A percentile compares a stretch with the other conserved stretches of the same genome.
Conservation (phyloP, 2,888 invertebrate species). For the Heterodera filipjevi region DNA sequence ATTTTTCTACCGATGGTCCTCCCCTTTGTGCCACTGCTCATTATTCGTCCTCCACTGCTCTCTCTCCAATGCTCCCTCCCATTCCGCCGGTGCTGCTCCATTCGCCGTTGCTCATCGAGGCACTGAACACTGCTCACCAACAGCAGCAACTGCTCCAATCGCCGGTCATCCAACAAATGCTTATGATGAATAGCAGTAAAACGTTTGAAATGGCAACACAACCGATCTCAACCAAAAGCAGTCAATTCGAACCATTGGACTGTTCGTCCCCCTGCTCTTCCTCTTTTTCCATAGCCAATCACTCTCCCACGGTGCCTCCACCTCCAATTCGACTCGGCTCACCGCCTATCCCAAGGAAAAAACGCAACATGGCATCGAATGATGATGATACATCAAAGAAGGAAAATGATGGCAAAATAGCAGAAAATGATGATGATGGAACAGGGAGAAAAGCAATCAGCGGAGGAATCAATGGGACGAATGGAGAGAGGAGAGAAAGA, state of each 20-base stretch:
- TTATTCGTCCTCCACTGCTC: not conserved
- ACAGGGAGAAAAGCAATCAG: not conserved
- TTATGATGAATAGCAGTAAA: not conserved
- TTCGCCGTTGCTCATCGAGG: not conserved
- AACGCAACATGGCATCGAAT: slow-evolving; percentile 5
- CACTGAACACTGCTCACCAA: slow-evolving; percentile 1
- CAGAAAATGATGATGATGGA: not conserved
- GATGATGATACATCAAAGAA: not conserved
- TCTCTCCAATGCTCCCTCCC: not conserved
- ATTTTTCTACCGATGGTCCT: not conserved
- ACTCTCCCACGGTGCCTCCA: not conserved
- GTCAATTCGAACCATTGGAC: not conserved
- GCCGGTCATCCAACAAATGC: not conserved
- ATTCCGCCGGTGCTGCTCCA: slow-evolving; percentile 10
- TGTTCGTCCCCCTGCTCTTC: not conserved
- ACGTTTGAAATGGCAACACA: not conserved
- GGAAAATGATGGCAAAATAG: not conserved
- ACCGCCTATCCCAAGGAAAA: slow-evolving; percentile 19
- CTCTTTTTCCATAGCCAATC: not conserved
- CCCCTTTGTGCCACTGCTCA: not conserved
- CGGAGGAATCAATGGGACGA: not conserved
- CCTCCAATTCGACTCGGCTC: slow-evolving; percentile 28
- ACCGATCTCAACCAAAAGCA: not conserved
- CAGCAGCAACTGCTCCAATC: slow-evolving; percentile 5
- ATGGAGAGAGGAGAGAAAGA: not conserved